phyloP scores from a whole-genome alignment of 2,113 vertebrate genomes.

The Gallinago paraguaiae region DNA sequence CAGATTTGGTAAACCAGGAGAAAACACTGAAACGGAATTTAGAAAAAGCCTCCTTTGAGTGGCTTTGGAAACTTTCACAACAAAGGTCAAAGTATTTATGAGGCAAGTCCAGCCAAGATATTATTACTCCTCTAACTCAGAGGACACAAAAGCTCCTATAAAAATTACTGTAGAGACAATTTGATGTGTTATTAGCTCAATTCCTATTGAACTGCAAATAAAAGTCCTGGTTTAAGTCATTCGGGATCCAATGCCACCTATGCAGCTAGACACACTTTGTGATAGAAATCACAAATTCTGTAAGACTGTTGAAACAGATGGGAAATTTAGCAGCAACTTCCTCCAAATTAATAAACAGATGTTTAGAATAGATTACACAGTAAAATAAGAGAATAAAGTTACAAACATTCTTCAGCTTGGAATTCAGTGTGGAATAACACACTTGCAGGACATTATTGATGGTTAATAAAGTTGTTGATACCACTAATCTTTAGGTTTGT shows the following conservation, averaged over 20 bases:
- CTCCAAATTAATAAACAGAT: conserved; percentile 9
- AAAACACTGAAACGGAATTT: neutral
- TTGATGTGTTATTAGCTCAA: neutral
- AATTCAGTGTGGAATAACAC: neutral
- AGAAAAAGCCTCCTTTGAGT: neutral
- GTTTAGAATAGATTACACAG: neutral
- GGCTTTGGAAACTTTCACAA: neutral
- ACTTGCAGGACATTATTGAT: neutral
- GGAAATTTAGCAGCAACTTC: neutral
- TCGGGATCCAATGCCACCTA: neutral
- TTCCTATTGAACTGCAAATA: neutral
- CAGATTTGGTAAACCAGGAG: neutral
- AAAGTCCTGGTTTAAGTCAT: neutral
- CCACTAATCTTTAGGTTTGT: neutral
- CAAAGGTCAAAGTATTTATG: neutral
- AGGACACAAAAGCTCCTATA: neutral
- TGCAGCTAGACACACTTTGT: neutral
- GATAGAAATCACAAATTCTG: neutral
- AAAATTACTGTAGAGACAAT: neutral
- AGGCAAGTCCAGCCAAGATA: neutral
- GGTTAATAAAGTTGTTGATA: neutral
- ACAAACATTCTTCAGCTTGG: neutral
- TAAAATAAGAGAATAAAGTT: neutral
- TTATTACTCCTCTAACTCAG: neutral
- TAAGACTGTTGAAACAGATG: neutral